phyloP scores from a whole-genome alignment of 2,113 vertebrate species.

The Chaenocephalus aceratus region DNA sequence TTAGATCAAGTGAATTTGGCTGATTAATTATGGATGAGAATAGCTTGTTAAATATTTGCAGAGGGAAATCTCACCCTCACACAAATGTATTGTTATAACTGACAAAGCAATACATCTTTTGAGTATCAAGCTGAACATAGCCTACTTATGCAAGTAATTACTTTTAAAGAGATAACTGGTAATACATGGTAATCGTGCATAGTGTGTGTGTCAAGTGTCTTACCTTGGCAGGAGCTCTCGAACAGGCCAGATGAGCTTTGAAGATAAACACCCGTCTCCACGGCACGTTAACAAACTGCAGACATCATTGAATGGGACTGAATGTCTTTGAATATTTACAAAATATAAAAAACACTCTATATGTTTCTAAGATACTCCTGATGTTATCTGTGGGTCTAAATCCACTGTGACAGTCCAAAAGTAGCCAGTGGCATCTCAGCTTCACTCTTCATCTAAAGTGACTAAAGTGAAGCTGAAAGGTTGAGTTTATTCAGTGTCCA shows the following conservation, averaged over 20 bases:
- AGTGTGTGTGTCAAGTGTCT: slow-evolving; percentile 52
- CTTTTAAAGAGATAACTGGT: slow-evolving; percentile 29
- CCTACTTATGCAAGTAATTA: slow-evolving; percentile 16
- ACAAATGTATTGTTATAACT: slow-evolving; percentile 23
- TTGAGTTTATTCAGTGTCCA: slow-evolving; percentile 48
- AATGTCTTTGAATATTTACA: slow-evolving; percentile 41
- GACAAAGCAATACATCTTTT: slow-evolving; percentile 25
- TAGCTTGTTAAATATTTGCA: slow-evolving; percentile 54
- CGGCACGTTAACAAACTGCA: slow-evolving; percentile 54
- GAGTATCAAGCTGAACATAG: slow-evolving; percentile 9
- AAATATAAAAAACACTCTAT: slow-evolving; percentile 26
- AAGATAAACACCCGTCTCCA: slow-evolving; percentile 40
- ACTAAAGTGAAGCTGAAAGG: slow-evolving; percentile 43
- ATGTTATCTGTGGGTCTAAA: slow-evolving; percentile 38
- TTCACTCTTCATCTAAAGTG: slow-evolving; percentile 31
- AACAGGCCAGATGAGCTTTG: slow-evolving; percentile 46
- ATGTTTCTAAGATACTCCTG: slow-evolving; percentile 52
- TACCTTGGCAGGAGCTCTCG: slow-evolving; percentile 71
- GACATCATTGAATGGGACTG: slow-evolving; percentile 48
- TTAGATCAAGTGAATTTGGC: slow-evolving; percentile 30
- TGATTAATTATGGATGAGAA: slow-evolving; percentile 55
- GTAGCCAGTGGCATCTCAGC: slow-evolving; percentile 32
- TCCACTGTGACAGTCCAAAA: slow-evolving; percentile 52
- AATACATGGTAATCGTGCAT: slow-evolving; percentile 26
- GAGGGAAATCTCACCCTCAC: slow-evolving; percentile 16